Conservation (phyloP, 1,140 invertebrate genomes). For the Lepidostoma basale region DNA sequence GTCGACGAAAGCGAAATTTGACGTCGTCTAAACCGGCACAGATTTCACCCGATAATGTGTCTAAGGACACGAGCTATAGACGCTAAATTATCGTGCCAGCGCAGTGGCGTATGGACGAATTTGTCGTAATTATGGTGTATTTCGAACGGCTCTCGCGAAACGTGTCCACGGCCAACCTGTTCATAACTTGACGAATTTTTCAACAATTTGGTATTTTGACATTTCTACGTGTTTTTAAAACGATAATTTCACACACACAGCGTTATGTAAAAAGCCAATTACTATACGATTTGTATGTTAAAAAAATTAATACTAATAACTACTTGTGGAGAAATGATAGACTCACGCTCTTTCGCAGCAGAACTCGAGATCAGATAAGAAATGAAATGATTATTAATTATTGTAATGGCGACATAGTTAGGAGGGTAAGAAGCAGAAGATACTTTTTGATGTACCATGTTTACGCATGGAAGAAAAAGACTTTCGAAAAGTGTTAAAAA, state of each 20-base stretch:
- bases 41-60: constrained; percentile 22
- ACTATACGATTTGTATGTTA: no score
- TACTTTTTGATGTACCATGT: no score
- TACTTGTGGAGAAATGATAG: no score
- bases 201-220: not conserved
- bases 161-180: not conserved
- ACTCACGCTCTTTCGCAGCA: no score
- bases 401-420: no score
- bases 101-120: not conserved
- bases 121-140: not conserved
- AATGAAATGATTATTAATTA: no score
- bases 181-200: constrained; percentile 21
- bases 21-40: not conserved
- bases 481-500: no score
- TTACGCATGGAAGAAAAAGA: no score
- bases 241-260: not conserved
- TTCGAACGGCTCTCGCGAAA: not conserved
- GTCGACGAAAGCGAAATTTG: constrained; percentile 14
- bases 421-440: no score
- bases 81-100: not conserved
- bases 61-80: not conserved
- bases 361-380: no score
- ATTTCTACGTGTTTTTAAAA: not conserved
- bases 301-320: no score
- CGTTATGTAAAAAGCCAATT: no score